A percentile compares a stretch with the other conserved stretches of the same genome.
Evolutionary conservation across 2,797 vertebrate genomes (phyloP).

Genomic region (Liparis tanakae): DNA sequence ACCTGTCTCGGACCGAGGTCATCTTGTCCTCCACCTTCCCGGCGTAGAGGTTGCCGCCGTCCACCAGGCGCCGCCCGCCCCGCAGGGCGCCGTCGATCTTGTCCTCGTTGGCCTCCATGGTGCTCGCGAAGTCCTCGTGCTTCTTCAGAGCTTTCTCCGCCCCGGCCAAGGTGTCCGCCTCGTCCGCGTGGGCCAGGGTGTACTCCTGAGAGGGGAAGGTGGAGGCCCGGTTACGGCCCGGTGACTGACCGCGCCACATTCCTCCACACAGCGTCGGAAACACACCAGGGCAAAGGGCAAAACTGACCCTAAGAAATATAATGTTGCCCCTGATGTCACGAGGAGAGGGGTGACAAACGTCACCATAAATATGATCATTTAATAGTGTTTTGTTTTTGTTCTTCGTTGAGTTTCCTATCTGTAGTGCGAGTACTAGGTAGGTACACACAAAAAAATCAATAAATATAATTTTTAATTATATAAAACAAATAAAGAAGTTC

Average conservation of each 20-base stretch:
- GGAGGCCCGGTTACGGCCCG: no score
- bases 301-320: no score
- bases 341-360: no score
- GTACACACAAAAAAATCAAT: no score
- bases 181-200: conserved; percentile 89
- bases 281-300: no score
- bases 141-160: conserved; percentile 90
- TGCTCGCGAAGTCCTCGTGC: conserved; percentile 89
- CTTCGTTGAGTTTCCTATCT: no score
- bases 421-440: no score
- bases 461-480: no score
- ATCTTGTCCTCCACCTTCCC: conserved; percentile 91
- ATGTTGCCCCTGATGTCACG: no score
- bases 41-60: conserved; percentile 87
- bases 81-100: conserved; percentile 86
- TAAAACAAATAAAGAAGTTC: no score
- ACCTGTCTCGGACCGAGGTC: conserved; percentile 89
- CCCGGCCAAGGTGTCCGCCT: conserved; percentile 87
- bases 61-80: conserved; percentile 86
- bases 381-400: no score
- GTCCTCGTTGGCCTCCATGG: conserved; percentile 91
- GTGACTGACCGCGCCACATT: conserved; percentile 49
- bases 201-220: conserved; percentile 86
- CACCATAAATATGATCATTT: no score
- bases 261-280: conserved; percentile 8